Percentiles rank a stretch among this genome's conserved stretches.
These are phyloP conservation scores for Polydrusus tereticollis DNA, from an alignment of 2,888 invertebrate genomes.

Conservation along the genomic window DNA sequence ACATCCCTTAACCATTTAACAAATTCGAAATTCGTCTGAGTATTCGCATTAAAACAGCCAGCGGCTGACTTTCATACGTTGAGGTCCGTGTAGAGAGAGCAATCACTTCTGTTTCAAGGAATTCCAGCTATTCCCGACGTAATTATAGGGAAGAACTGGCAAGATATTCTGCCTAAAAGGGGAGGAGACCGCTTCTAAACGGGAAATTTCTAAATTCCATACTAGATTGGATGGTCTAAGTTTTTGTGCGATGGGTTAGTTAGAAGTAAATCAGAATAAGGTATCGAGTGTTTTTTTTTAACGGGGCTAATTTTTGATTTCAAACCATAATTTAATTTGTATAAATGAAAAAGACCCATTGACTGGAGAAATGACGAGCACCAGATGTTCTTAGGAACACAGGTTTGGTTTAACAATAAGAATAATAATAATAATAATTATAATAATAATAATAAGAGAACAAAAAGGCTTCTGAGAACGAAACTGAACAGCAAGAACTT, in stretches of 20 bases:
- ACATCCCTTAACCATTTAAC: neutral
- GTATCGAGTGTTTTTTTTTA: neutral
- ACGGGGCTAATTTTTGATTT: too few relatives aligned
- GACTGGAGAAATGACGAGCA: too few relatives aligned
- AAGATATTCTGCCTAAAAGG: conserved; percentile 36
- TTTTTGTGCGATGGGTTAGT: neutral
- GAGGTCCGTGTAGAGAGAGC: conserved; percentile 60
- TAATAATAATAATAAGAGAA: too few relatives aligned
- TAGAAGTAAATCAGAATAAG: conserved; percentile 11
- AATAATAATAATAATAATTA: too few relatives aligned
- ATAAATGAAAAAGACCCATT: too few relatives aligned
- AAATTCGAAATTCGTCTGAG: conserved; percentile 40
- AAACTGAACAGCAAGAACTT: too few relatives aligned
- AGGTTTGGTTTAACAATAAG: too few relatives aligned
- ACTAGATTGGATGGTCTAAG: conserved; percentile 29
- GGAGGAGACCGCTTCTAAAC: conserved; percentile 27
- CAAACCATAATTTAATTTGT: too few relatives aligned
- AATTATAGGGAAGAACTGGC: conserved; percentile 54
- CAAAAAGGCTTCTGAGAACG: too few relatives aligned
- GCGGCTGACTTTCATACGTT: conserved; percentile 58
- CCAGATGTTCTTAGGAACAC: too few relatives aligned
- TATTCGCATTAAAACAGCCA: conserved; percentile 56
- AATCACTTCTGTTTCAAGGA: conserved; percentile 58
- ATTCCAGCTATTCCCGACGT: conserved; percentile 59
- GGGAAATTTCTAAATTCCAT: conserved; percentile 32